Evolutionary conservation across 2,888 invertebrate species (phyloP).

Genomic region (Schrankia costaestrigalis): DNA sequence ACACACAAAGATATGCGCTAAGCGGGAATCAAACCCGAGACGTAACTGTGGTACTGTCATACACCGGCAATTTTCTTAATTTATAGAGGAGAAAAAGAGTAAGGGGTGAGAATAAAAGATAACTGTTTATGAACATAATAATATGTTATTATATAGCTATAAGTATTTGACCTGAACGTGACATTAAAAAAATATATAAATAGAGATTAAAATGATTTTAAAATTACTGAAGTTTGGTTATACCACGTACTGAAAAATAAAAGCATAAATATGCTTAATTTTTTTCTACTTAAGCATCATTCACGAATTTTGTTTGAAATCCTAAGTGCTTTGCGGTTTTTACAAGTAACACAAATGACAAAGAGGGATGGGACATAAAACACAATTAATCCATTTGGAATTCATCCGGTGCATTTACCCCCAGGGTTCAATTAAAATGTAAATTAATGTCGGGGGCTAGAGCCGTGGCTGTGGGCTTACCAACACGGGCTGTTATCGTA

Average conservation of each 20-base stretch:
- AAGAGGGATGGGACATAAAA: constrained; percentile 30
- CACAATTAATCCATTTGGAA: constrained; percentile 60
- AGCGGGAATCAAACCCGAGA: too few species aligned
- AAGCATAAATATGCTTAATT: constrained; percentile 1
- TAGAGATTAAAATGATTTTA: background rate
- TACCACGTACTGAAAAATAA: background rate
- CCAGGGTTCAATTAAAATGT: constrained; percentile 67
- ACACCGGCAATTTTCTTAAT: too few species aligned
- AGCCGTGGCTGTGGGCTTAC: constrained; percentile 14
- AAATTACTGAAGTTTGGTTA: background rate
- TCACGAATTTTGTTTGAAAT: constrained; percentile 3
- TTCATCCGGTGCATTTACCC: constrained; percentile 59
- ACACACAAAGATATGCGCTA: too few species aligned
- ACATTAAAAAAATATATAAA: too few species aligned
- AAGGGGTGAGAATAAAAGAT: too few species aligned
- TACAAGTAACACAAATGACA: constrained; percentile 15
- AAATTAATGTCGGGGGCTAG: constrained; percentile 43
- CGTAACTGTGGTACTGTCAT: too few species aligned
- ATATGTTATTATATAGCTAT: too few species aligned
- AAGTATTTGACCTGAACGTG: too few species aligned
- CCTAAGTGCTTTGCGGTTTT: constrained; percentile 11
- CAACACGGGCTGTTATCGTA: constrained; percentile 24
- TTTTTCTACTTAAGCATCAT: too few species aligned
- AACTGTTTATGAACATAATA: too few species aligned
- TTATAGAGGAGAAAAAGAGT: too few species aligned